Percentiles rank a stretch among this genome's conserved stretches.
Evolutionary conservation across 2,113 vertebrate species (phyloP).

Genomic region (Piaya cayana): DNA sequence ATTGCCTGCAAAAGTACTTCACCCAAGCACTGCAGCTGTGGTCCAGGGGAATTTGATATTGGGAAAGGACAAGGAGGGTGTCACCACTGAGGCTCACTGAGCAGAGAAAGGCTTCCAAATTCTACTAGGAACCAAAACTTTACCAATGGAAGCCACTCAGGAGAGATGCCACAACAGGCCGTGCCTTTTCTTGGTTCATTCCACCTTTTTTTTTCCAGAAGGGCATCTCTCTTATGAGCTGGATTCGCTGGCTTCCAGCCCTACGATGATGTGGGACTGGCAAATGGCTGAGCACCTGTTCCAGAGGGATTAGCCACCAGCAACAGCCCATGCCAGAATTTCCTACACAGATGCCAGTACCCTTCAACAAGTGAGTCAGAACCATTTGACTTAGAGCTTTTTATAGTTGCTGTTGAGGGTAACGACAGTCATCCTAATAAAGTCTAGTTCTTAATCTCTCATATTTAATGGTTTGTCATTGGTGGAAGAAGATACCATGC

Average conservation of each 20-base stretch:
- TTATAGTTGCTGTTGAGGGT: constrained; percentile 47
- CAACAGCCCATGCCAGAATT: constrained; percentile 17
- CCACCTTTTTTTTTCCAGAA: not conserved
- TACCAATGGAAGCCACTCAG: not conserved
- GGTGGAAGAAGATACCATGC: not conserved
- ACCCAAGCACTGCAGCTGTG: not conserved
- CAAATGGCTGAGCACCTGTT: constrained; percentile 31
- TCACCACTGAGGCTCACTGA: not conserved
- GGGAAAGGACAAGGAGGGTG: not conserved
- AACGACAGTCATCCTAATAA: constrained; percentile 11
- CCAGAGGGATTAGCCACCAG: not conserved
- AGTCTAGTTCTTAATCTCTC: constrained; percentile 13
- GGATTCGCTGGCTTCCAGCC: not conserved
- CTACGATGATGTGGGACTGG: not conserved
- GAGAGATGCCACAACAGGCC: not conserved
- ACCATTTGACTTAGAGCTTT: constrained; percentile 53
- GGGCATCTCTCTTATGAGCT: not conserved
- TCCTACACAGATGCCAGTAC: constrained; percentile 35
- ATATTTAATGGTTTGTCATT: not conserved
- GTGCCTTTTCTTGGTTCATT: not conserved
- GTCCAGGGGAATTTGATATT: not conserved
- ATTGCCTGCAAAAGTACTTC: not conserved
- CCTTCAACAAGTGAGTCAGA: constrained; percentile 56
- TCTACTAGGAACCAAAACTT: not conserved
- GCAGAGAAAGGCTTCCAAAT: not conserved